A percentile compares a stretch with the other conserved stretches of the same genome.
Evolutionary conservation across 2,797 vertebrate genomes (phyloP).

Genomic region (Pangasius sanitwongsei): DNA sequence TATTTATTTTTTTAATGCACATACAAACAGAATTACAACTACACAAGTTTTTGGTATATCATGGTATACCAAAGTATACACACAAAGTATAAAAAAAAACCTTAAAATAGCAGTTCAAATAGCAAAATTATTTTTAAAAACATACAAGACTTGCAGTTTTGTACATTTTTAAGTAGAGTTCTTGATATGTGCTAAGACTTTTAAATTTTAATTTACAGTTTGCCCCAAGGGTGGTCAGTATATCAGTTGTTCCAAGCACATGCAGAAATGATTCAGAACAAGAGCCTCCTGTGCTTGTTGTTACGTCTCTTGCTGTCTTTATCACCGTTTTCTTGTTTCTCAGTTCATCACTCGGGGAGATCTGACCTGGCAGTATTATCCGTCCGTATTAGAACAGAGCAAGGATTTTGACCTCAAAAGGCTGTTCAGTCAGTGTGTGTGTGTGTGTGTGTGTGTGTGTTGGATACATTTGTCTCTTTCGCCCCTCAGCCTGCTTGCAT

Average conservation of each 20-base stretch:
- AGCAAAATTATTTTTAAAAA: neutral
- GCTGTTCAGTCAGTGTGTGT: slow-evolving; percentile 18
- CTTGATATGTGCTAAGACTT: neutral
- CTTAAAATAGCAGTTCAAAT: neutral
- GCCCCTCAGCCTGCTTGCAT: neutral
- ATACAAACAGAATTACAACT: neutral
- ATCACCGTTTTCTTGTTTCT: neutral
- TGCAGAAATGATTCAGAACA: neutral
- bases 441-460: slow-evolving; percentile 3
- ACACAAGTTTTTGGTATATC: neutral
- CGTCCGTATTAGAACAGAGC: slow-evolving; percentile 58
- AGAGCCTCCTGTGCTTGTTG: neutral
- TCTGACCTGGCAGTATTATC: neutral
- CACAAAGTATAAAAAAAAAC: neutral
- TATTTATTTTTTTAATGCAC: slow-evolving; percentile 55
- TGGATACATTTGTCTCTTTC: slow-evolving; percentile 23
- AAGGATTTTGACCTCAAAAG: slow-evolving; percentile 21
- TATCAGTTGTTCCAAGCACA: neutral
- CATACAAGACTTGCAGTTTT: neutral
- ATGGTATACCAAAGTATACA: neutral
- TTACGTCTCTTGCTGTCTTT: neutral
- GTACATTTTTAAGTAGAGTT: neutral
- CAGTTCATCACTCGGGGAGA: too few relatives aligned
- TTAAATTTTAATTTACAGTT: neutral
- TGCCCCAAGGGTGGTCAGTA: neutral